These are phyloP conservation scores for Heteromormyrus szaboi DNA, from an alignment of 2,797 vertebrate species.

Conservation along the genomic window DNA sequence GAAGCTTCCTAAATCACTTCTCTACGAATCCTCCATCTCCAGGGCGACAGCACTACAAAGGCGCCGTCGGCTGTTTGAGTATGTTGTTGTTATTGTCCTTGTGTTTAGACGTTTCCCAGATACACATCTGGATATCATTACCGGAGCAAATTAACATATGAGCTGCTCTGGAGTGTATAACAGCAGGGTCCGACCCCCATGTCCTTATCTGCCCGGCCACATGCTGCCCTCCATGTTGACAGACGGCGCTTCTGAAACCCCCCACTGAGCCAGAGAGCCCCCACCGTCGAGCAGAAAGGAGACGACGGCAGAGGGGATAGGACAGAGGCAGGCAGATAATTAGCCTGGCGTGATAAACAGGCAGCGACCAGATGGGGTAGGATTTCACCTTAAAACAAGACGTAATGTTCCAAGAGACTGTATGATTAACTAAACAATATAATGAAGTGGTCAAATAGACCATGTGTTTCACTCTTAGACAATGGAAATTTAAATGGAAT, in stretches of 20 bases:
- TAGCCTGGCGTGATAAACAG: slow-evolving; percentile 20
- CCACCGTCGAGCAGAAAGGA: slow-evolving; percentile 11
- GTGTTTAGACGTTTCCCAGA: neutral
- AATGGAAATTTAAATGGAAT: neutral
- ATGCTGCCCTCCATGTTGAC: neutral
- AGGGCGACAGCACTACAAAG: neutral
- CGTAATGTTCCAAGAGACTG: neutral
- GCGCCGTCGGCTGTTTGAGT: neutral
- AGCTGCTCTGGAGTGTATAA: neutral
- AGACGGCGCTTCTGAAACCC: neutral
- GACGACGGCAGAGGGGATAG: slow-evolving; percentile 7
- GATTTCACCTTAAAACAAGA: slow-evolving; percentile 2
- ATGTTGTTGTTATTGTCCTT: neutral
- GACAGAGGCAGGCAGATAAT: slow-evolving; percentile 18
- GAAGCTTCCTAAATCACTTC: neutral
- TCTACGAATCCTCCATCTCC: neutral
- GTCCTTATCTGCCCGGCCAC: neutral
- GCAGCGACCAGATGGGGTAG: slow-evolving; percentile 17
- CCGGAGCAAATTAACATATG: neutral
- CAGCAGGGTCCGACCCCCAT: neutral
- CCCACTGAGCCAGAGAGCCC: neutral
- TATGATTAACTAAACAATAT: neutral
- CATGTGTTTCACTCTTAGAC: neutral
- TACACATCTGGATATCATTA: neutral
- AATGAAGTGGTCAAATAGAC: neutral